These are phyloP conservation scores for Drosophila auraria DNA, from an alignment of 1,140 invertebrate species.

Conservation along the genomic window DNA sequence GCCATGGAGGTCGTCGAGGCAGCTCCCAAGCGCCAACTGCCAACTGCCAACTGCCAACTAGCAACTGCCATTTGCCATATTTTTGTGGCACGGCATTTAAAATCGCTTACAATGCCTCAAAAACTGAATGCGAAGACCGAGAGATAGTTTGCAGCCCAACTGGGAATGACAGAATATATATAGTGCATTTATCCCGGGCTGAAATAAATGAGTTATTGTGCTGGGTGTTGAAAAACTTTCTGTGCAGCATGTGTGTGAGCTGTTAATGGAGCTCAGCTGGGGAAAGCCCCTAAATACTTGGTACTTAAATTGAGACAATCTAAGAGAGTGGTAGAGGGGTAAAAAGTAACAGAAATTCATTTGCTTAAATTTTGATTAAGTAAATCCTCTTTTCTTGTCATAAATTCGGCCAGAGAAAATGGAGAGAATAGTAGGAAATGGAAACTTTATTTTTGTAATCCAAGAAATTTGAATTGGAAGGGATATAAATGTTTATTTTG, in stretches of 20 bases:
- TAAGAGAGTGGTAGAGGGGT: background rate
- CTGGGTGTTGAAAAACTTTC: conserved; percentile 31
- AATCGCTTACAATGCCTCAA: conserved; percentile 54
- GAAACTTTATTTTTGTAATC: background rate
- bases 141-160: conserved; percentile 43
- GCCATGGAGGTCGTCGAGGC: conserved; percentile 32
- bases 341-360: background rate
- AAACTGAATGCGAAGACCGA: conserved; percentile 27
- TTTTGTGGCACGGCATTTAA: conserved; percentile 42
- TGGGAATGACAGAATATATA: conserved; percentile 34
- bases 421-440: background rate
- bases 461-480: background rate
- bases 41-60: conserved; percentile 23
- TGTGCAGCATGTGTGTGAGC: conserved; percentile 29
- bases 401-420: background rate
- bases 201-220: conserved; percentile 57
- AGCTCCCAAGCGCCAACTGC: conserved; percentile 41
- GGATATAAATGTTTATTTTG: background rate
- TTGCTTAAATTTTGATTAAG: conserved; percentile 1
- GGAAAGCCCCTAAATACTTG: conserved; percentile 32
- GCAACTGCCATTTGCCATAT: conserved; percentile 52
- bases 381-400: background rate
- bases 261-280: conserved; percentile 30
- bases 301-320: conserved; percentile 14
- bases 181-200: conserved; percentile 20